phyloP scores from a whole-genome alignment of 2,888 invertebrate species.

The Netelia virgata region DNA sequence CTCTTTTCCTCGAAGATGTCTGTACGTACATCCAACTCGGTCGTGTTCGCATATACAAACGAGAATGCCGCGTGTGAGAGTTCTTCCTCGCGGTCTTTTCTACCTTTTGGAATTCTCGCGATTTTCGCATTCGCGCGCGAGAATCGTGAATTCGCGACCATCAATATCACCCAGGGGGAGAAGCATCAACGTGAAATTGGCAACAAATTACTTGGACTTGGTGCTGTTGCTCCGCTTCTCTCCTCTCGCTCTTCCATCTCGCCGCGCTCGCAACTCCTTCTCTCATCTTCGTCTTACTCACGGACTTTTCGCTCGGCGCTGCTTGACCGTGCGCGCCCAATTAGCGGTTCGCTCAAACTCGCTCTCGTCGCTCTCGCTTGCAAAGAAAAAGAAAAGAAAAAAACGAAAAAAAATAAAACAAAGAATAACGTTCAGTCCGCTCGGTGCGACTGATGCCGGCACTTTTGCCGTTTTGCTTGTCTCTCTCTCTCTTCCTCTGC shows the following conservation, averaged over 20 bases:
- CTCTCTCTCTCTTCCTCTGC: conserved; percentile 10
- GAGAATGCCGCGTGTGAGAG: conserved; percentile 49
- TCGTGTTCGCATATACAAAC: background rate
- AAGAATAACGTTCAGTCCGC: conserved; percentile 21
- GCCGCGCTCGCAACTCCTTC: conserved; percentile 48
- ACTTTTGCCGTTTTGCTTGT: conserved; percentile 10
- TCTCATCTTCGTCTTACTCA: conserved; percentile 64
- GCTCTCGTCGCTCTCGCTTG: conserved; percentile 54
- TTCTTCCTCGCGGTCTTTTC: conserved; percentile 29
- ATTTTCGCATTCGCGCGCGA: conserved; percentile 69
- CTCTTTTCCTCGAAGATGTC: background rate
- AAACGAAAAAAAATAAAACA: conserved; percentile 54
- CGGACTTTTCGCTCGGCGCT: conserved; percentile 28
- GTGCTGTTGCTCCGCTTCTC: conserved; percentile 60
- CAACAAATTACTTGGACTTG: conserved; percentile 80
- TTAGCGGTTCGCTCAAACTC: conserved; percentile 79
- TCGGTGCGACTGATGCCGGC: conserved; percentile 2
- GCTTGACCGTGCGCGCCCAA: conserved; percentile 76
- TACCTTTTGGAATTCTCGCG: conserved; percentile 59
- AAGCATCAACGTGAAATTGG: conserved; percentile 80
- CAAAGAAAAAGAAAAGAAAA: conserved; percentile 47
- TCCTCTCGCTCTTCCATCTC: conserved; percentile 39
- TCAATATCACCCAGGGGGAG: conserved; percentile 68
- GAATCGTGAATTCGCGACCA: conserved; percentile 70
- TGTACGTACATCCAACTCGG: background rate